Conservation (phyloP, 2,113 vertebrate species). For the Glaucidium brasilianum region DNA sequence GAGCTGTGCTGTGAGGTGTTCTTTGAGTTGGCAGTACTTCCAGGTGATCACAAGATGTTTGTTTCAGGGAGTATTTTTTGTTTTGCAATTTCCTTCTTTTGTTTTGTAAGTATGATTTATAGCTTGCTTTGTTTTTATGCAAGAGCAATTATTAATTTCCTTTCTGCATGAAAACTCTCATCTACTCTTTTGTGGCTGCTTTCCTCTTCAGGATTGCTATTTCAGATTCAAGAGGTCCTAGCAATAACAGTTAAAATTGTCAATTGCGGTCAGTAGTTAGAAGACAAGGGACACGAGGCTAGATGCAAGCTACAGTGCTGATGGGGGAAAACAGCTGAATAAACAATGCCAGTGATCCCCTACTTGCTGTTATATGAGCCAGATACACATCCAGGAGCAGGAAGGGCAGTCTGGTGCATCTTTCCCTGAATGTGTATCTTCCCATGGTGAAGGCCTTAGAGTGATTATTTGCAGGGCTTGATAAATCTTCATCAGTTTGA, state of each 20-base stretch:
- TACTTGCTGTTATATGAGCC: background rate
- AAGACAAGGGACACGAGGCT: background rate
- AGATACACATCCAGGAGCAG: rapidly evolving
- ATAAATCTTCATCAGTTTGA: background rate
- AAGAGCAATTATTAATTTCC: background rate
- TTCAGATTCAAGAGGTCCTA: background rate
- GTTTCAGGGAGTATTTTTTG: background rate
- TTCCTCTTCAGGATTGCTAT: background rate
- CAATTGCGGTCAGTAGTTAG: background rate
- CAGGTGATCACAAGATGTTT: background rate
- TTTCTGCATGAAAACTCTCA: background rate
- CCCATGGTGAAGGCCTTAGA: background rate
- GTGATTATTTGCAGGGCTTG: background rate
- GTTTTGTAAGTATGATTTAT: background rate
- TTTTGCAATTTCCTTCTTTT: background rate
- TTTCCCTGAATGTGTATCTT: background rate
- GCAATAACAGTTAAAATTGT: background rate
- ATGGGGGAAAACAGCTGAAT: background rate
- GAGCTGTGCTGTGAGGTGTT: background rate
- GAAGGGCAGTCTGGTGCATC: background rate
- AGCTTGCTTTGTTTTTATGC: background rate
- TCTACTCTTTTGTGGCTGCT: background rate
- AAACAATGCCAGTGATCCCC: background rate
- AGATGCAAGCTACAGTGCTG: background rate
- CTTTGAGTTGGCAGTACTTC: background rate